Base-by-base conservation (phyloP, 2,888 invertebrate genomes). In the Ichneumoninae sp. region DNA sequence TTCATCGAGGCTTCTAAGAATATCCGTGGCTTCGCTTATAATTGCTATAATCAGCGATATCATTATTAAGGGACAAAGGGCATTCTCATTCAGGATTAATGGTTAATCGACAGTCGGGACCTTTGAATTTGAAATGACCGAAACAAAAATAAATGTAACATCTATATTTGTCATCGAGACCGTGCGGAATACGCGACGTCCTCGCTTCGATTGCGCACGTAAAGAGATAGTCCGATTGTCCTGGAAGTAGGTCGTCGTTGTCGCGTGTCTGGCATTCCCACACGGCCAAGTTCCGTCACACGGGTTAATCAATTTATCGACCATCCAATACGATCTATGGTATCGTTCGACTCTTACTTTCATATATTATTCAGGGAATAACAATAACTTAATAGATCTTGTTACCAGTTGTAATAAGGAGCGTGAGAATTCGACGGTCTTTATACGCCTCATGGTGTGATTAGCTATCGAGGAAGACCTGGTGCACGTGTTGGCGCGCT, bases 231-330 rank as follows among this genome's bases (percentile, higher is more conserved):
- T 19, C 30, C 62, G 62, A 74, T 62, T 74, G 16, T 47, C 47
- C 74, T 33, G 57, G 19, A 74, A 62, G 47, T 47, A 40, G 47
- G 62, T 62, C 60, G 30, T 62, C 62, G 72, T 62, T 36, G 72
- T 74, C 72, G 72, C 40, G 60, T 44, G 62, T 30, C 30, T 50
- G 10, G 30, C 30, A 47, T 62, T 62, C 30, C 19, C 60, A 10
- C 10, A 13, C 22, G 22, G 13, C 26, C 2, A 22, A 8, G 22
- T 57, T 57, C 26, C 26, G 4, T 44, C 30, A 26, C 44, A 30
- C 19, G 19, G 6, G 33, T 50, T 47, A 47, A 65, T 74, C 47
- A 47, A 74, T 74, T 50, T 62, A 74, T 74, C 62, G 74, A 47
- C 47, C n/a, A 74, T 62, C 30, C 26, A n/a, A 74, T 62, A 19